Base-by-base conservation (phyloP, 2,888 invertebrate genomes). In the Sesamia inferens region DNA sequence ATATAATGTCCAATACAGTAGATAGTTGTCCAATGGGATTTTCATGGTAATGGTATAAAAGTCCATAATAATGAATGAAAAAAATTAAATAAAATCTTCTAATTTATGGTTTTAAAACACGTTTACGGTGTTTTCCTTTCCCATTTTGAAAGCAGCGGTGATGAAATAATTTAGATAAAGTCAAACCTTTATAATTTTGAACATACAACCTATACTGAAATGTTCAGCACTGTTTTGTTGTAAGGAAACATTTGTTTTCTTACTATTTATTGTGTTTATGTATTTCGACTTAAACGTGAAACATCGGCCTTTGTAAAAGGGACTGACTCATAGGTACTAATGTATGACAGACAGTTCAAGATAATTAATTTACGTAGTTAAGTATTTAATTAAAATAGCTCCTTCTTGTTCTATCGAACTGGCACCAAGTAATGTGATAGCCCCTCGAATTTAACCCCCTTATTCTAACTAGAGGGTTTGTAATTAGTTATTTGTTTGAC, bases 401-500 rank as follows among this genome's bases (percentile, higher is more conserved):
- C 19, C 5, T 24, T 22, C 16, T 10, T 24, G 0, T 44, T 19
- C 47, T 24, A 13, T 24, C 13, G 0, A 13, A 47, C 24, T 13
- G 24, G 47, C 42, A 47, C 22, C 11, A 24, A 24, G 16, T 19
- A 63, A 47, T 63, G 16, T 6, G 24, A 64, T 76, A 78, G 79
- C 78, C 83, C 74, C 68, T 22, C 1, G 42, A 69, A 73, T 75
- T 70, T 75, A 71, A 71, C 73, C 74, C 68, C 55, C 63, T 69
- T 74, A 78, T 76, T 75, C 67, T 61, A 54, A 78, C 68, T 61
- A 22, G 19, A 63, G 55, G 19, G 19, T 24, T 19, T 54, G 72
- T 85, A 84, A 85, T 85, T 85, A 85, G 79, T 78, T 83, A 74
- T 72, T 71, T 82, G 83, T 85, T 85, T 79, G 76, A 78, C 73